These are phyloP conservation scores for Sturnira hondurensis DNA, from an alignment of 2,113 vertebrate species.

Conservation along the genomic window DNA sequence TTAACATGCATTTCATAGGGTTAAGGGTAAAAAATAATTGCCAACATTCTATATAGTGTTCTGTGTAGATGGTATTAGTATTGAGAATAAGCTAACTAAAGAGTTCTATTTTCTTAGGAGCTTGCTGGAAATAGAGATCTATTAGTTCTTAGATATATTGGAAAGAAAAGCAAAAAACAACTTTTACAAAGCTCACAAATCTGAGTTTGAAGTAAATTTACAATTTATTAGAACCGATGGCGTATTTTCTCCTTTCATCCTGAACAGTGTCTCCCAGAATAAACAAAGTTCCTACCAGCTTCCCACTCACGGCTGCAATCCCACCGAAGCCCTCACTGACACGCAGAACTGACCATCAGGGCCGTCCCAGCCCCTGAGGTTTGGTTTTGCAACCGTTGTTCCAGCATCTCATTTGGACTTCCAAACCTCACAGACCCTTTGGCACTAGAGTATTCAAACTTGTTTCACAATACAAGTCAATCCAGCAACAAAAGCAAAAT, in stretches of 20 bases:
- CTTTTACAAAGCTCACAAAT: neutral
- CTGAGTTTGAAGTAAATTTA: neutral
- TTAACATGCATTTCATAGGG: neutral
- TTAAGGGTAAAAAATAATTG: neutral
- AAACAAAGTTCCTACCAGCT: neutral
- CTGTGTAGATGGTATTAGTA: neutral
- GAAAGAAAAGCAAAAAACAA: neutral
- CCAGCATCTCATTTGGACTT: neutral
- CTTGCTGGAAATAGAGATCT: neutral
- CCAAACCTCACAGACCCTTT: neutral
- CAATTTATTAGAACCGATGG: neutral
- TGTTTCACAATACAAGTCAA: slow-evolving; percentile 29
- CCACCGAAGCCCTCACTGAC: neutral
- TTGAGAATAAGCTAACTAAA: neutral
- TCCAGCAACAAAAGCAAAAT: neutral
- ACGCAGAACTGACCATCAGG: neutral
- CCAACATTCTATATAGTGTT: neutral
- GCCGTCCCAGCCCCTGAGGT: neutral
- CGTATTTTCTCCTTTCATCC: neutral
- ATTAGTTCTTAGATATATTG: neutral
- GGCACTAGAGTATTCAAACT: neutral
- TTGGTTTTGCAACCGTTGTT: neutral
- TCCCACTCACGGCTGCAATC: neutral
- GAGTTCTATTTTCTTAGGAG: neutral
- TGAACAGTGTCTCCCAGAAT: neutral